These are phyloP conservation scores for Brassicogethes aeneus DNA, from an alignment of 2,888 invertebrate genomes.

Conservation along the genomic window DNA sequence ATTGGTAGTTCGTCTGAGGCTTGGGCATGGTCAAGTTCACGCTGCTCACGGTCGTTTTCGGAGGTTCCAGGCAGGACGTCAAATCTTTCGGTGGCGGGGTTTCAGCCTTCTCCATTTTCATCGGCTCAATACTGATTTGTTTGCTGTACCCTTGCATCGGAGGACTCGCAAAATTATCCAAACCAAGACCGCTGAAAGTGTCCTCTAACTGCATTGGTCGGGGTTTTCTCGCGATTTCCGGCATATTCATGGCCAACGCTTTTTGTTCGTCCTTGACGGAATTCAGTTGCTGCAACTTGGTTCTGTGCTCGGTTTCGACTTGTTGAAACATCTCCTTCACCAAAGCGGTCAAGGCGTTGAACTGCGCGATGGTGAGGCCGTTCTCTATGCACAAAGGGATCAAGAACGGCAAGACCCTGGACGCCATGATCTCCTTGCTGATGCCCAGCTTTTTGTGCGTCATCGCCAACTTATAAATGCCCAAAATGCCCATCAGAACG, in stretches of 20 bases:
- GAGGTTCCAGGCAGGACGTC: slow-evolving; percentile 37
- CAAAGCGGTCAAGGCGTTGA: slow-evolving; percentile 74
- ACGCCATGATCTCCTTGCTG: slow-evolving; percentile 88
- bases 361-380: slow-evolving; percentile 81
- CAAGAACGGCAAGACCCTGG: slow-evolving; percentile 86
- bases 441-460: slow-evolving; percentile 87
- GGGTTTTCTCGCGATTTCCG: slow-evolving; percentile 34
- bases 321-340: slow-evolving; percentile 84
- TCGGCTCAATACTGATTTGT: slow-evolving; percentile 35
- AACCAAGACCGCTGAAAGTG: slow-evolving; percentile 54
- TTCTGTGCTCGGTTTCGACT: slow-evolving; percentile 84
- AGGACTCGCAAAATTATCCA: slow-evolving; percentile 41
- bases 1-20: background rate
- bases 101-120: slow-evolving; percentile 21
- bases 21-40: slow-evolving; percentile 1
- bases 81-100: slow-evolving; percentile 50
- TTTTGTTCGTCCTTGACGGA: slow-evolving; percentile 68
- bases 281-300: slow-evolving; percentile 82
- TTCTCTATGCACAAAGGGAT: slow-evolving; percentile 89
- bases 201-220: slow-evolving; percentile 42
- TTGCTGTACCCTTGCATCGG: too few species aligned
- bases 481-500: slow-evolving; percentile 90
- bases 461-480: slow-evolving; percentile 86
- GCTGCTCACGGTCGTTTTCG: slow-evolving; percentile 4
- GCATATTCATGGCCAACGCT: slow-evolving; percentile 45